phyloP scores from a whole-genome alignment of 2,113 vertebrate genomes.

The Istiophorus platypterus region DNA sequence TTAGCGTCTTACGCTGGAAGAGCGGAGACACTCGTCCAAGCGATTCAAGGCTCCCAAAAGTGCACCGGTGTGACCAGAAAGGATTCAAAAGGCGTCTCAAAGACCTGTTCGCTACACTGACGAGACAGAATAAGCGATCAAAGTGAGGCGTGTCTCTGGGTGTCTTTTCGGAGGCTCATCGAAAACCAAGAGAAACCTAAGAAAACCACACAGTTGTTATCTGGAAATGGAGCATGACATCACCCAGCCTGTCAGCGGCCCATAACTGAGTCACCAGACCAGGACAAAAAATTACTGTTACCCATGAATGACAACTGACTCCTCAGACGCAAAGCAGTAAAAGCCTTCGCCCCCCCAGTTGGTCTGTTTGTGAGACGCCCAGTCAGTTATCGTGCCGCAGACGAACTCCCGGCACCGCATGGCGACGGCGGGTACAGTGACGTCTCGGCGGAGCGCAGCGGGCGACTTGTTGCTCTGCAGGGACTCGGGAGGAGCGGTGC shows the following conservation, averaged over 20 bases:
- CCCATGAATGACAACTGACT: conserved; percentile 11
- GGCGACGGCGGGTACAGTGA: conserved; percentile 27
- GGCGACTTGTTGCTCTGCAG: conserved; percentile 54
- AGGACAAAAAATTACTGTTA: neutral
- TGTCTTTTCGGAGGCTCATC: neutral
- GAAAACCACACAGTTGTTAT: conserved; percentile 13
- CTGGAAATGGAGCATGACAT: conserved; percentile 41
- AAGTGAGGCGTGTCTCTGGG: neutral
- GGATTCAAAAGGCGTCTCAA: neutral
- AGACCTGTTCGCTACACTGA: neutral
- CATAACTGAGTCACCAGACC: conserved; percentile 18
- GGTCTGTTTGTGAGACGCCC: too few relatives aligned
- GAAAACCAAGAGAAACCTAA: neutral
- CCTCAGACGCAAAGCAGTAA: conserved; percentile 11
- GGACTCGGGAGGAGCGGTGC: neutral
- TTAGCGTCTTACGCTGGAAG: neutral
- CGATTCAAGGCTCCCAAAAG: conserved; percentile 11
- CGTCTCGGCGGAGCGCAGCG: neutral
- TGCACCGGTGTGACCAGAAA: neutral
- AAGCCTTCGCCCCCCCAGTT: too few relatives aligned
- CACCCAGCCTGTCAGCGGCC: conserved; percentile 6
- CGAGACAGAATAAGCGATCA: neutral
- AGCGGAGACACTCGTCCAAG: conserved; percentile 1
- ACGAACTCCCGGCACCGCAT: neutral
- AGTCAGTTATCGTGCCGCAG: conserved; percentile 21